A percentile compares a stretch with the other conserved stretches of the same genome.
These are phyloP conservation scores for Caenorhabditis parvicauda DNA, from an alignment of 2,888 invertebrate genomes.

Conservation along the genomic window DNA sequence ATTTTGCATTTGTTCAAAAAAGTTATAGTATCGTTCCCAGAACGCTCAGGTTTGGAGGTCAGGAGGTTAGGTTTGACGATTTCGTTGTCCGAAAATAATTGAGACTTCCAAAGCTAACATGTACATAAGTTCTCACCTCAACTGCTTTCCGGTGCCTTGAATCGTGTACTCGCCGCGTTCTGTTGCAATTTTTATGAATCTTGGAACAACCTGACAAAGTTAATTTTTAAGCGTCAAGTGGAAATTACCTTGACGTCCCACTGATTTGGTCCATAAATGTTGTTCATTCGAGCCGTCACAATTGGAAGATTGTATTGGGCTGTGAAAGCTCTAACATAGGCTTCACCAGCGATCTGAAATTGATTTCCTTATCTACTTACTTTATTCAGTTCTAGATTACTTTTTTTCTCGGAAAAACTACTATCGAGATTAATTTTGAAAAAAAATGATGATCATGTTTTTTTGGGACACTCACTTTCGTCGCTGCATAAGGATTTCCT, in stretches of 20 bases:
- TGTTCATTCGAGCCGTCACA: constrained; percentile 58
- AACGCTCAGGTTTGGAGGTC: no score
- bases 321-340: constrained; percentile 51
- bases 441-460: no score
- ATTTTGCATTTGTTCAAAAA: no score
- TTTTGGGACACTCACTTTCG: constrained; percentile 33
- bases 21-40: no score
- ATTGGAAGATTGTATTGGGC: constrained; percentile 49
- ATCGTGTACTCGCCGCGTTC: constrained; percentile 53
- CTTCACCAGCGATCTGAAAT: constrained; percentile 52
- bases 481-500: constrained; percentile 61
- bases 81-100: no score
- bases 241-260: constrained; percentile 56
- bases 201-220: constrained; percentile 46
- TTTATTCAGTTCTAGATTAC: not conserved
- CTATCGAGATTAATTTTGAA: no score
- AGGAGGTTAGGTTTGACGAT: no score
- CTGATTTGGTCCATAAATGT: constrained; percentile 61
- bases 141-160: constrained; percentile 55
- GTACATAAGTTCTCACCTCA: constrained; percentile 19
- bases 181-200: constrained; percentile 59
- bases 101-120: no score
- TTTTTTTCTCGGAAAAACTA: no score
- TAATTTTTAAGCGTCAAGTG: not conserved
- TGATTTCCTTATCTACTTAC: not conserved